Percentiles rank a stretch among this genome's conserved stretches.
Conservation (phyloP, 2,888 invertebrate species). For the Crioceris asparagi region DNA sequence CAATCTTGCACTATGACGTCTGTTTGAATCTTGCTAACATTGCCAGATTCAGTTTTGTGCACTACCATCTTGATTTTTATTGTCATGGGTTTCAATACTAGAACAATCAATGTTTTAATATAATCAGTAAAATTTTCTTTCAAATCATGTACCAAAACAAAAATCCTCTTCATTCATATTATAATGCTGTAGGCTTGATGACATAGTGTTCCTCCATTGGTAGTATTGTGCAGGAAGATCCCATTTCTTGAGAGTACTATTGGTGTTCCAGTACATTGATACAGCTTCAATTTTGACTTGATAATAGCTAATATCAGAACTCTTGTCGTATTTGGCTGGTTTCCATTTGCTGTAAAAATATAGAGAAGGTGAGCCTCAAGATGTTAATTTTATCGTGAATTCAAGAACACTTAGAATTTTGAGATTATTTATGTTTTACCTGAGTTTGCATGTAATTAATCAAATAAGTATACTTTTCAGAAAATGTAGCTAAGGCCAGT, state of each 20-base stretch:
- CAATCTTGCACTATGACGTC: slow-evolving; percentile 65
- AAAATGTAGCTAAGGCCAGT: no score
- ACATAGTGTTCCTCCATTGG: slow-evolving; percentile 67
- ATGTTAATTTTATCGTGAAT: no score
- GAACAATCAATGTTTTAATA: slow-evolving; percentile 13
- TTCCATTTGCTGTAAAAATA: slow-evolving; percentile 56
- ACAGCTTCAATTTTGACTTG: slow-evolving; percentile 65
- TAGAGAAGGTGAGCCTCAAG: no score
- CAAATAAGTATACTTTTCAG: no score
- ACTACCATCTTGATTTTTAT: slow-evolving; percentile 68
- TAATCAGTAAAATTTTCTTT: background rate
- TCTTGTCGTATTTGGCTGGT: slow-evolving; percentile 45
- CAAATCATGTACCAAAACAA: slow-evolving; percentile 57
- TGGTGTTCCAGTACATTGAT: slow-evolving; percentile 67
- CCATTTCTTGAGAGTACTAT: slow-evolving; percentile 41
- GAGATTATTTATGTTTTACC: no score
- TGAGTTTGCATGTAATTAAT: no score
- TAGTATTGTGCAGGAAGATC: slow-evolving; percentile 49
- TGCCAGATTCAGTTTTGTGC: slow-evolving; percentile 43
- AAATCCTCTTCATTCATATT: slow-evolving; percentile 67
- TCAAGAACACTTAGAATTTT: no score
- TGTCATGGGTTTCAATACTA: slow-evolving; percentile 69
- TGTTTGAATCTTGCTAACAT: slow-evolving; percentile 50
- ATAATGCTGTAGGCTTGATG: slow-evolving; percentile 63
- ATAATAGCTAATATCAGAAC: slow-evolving; percentile 46